Percentiles rank a stretch among this genome's conserved stretches.
These are phyloP conservation scores for Thalpophila matura DNA, from an alignment of 2,888 invertebrate genomes.

Conservation along the genomic window DNA sequence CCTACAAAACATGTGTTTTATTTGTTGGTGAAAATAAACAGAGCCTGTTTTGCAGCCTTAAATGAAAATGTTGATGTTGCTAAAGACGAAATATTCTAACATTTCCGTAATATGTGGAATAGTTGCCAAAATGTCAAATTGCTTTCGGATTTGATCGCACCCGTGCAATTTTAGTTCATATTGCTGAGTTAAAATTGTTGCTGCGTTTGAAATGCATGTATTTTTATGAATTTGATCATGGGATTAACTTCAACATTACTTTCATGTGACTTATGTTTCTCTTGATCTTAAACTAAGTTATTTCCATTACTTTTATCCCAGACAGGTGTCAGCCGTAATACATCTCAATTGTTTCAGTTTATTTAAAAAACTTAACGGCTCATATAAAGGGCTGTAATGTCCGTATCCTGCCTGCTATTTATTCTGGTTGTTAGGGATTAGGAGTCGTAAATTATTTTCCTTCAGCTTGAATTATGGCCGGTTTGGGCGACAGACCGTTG, in stretches of 20 bases:
- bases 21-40: not conserved
- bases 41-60: not conserved
- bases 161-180: not conserved
- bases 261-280: not conserved
- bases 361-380: conserved; percentile 78
- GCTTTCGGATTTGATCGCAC: conserved; percentile 7
- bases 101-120: not conserved
- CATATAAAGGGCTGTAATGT: conserved; percentile 75
- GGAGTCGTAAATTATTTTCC: conserved; percentile 85
- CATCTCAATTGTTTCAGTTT: conserved; percentile 72
- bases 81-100: not conserved
- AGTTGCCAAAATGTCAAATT: conserved; percentile 32
- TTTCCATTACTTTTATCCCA: conserved; percentile 16
- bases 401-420: conserved; percentile 81
- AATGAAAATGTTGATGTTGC: not conserved
- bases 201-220: not conserved
- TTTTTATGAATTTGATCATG: not conserved
- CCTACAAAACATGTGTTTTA: not conserved
- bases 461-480: conserved; percentile 79
- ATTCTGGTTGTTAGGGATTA: conserved; percentile 80
- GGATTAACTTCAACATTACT: not conserved
- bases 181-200: not conserved
- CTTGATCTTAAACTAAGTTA: conserved; percentile 24
- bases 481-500: conserved; percentile 81
- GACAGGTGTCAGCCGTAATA: conserved; percentile 56